Evolutionary conservation across 2,888 invertebrate species (phyloP).

Genomic region (Pseudanteris insignis): DNA sequence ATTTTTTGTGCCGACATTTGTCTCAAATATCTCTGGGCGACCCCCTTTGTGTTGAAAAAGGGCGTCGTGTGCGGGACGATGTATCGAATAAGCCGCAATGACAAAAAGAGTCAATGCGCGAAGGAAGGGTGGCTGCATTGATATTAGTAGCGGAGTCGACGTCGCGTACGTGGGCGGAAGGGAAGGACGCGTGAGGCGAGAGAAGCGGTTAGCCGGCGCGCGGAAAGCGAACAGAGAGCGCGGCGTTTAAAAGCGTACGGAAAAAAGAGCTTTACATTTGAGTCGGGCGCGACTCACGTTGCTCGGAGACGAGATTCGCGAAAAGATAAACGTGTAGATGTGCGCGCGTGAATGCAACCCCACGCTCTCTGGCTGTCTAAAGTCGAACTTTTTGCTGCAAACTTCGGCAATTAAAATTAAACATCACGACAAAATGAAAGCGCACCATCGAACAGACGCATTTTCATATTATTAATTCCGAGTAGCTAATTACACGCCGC

Average conservation of each 20-base stretch:
- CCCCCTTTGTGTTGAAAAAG: constrained; percentile 46
- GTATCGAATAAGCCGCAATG: constrained; percentile 65
- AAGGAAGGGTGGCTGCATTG: constrained; percentile 50
- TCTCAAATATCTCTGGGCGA: constrained; percentile 64
- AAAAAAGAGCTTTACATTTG: constrained; percentile 63
- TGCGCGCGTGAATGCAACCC: constrained; percentile 33
- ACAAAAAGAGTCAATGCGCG: constrained; percentile 61
- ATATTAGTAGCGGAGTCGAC: constrained; percentile 49
- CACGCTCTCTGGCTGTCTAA: constrained; percentile 12
- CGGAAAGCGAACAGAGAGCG: constrained; percentile 46
- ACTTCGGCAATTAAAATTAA: constrained; percentile 48
- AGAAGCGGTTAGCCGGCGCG: constrained; percentile 42
- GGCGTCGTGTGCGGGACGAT: constrained; percentile 53
- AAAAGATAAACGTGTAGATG: constrained; percentile 58
- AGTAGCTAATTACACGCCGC: constrained; percentile 37
- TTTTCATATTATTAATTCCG: constrained; percentile 26
- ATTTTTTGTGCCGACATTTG: constrained; percentile 65
- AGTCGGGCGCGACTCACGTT: constrained; percentile 47
- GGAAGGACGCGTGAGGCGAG: constrained; percentile 42
- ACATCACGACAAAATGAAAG: constrained; percentile 35
- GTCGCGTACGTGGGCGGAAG: constrained; percentile 41
- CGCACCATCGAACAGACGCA: constrained; percentile 27
- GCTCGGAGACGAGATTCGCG: constrained; percentile 43
- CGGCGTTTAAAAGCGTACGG: constrained; percentile 61
- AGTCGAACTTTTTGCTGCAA: constrained; percentile 41